phyloP scores from a whole-genome alignment of 2,888 invertebrate species.

The Callimorpha dominula region DNA sequence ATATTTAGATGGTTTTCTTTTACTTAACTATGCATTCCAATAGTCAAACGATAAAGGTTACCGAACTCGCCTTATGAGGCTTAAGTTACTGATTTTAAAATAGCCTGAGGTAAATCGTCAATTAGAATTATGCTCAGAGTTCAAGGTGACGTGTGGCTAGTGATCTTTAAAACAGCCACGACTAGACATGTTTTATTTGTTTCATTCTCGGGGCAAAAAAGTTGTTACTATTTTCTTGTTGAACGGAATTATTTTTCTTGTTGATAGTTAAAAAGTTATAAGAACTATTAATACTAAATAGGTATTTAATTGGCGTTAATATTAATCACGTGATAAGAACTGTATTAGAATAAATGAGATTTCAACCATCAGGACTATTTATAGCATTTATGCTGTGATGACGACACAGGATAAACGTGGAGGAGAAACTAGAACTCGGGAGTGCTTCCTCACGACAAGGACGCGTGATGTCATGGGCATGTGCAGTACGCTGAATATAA shows the following conservation, averaged over 20 bases:
- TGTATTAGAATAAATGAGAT: constrained; percentile 49
- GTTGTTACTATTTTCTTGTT: constrained; percentile 14
- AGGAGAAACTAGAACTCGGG: constrained; percentile 78
- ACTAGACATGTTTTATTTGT: constrained; percentile 38
- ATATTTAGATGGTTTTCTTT: constrained; percentile 18
- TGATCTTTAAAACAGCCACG: constrained; percentile 48
- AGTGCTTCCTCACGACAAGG: constrained; percentile 80
- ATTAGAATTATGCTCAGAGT: constrained; percentile 70
- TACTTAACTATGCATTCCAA: constrained; percentile 26
- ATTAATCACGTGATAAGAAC: constrained; percentile 38
- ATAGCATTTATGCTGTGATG: constrained; percentile 67
- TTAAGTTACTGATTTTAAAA: constrained; percentile 57
- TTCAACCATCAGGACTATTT: constrained; percentile 68
- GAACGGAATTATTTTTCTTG: constrained; percentile 41
- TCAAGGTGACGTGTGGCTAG: constrained; percentile 71
- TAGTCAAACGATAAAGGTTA: constrained; percentile 56
- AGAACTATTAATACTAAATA: background rate
- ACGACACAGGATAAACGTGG: constrained; percentile 81
- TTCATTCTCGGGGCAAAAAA: constrained; percentile 13
- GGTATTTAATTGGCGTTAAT: constrained; percentile 54
- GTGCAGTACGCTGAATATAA: constrained; percentile 71
- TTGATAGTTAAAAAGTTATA: background rate
- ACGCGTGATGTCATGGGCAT: constrained; percentile 80
- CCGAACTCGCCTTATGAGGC: constrained; percentile 55
- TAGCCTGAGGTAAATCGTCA: constrained; percentile 62